Base-by-base conservation (phyloP, 2,113 vertebrate species). In the Trichechus manatus region DNA sequence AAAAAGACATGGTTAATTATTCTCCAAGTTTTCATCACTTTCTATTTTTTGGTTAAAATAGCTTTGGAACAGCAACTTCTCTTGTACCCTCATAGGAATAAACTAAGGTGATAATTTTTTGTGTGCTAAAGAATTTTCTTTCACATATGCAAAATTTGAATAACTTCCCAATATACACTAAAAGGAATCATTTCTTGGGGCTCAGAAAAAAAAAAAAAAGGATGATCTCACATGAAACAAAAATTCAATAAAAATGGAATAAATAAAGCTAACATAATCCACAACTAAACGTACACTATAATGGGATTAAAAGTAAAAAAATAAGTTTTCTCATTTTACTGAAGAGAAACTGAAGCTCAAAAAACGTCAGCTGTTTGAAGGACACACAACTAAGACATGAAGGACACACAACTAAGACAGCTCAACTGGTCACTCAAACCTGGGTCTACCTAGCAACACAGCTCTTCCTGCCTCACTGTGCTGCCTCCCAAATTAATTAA, bases 51-150 rank as follows among this genome's bases (percentile, higher is more conserved):
- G 33, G 77, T 59, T 81, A 75, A 6, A 63, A 31, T 89, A 86
- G 68, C 25, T 82, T 96, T 50, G 88, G 75, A 89, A 85, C 9
- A 74, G 22, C n/a, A 84, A 22, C 85, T 92, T 94, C 61, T 82
- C 68, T 79, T 78, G 17, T 59, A 82, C 2, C 22, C 3, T 87
- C 44, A 64, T 1, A 81, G 27, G 84, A 53, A 80, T 79, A 27
- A 75, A 82, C n/a, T 31, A n/a, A 82, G 64, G n/a, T 19, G 83
- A 3, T 83, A 70, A 82, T 47, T 39, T 74, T 94, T 77, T 42
- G 53, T 82, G 33, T 61, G 75, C 79, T 56, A 61, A 89, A 89
- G 59, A n/a, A 22, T 14, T 95, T 53, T 82, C 36, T 84, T 93
- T 78, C 25, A 82, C 22, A 47, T 47, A 64, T 6, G 6, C 9